Evolutionary conservation across 2,888 invertebrate genomes (phyloP).

Genomic region (Erebia ligea): DNA sequence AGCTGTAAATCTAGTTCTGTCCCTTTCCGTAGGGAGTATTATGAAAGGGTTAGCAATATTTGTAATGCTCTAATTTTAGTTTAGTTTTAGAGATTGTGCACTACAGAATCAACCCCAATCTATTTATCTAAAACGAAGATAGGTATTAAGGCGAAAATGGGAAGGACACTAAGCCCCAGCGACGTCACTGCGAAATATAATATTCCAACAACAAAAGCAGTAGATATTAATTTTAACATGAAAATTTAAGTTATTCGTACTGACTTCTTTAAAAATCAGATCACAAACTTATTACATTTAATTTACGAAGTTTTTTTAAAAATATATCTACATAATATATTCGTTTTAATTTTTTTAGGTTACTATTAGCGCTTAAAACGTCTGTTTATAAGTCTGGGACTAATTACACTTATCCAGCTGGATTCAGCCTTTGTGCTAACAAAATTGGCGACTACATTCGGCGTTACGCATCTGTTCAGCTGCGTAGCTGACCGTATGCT

Average conservation of each 20-base stretch:
- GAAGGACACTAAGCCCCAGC: not conserved
- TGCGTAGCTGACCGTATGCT: too few species aligned
- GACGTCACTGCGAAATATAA: slow-evolving; percentile 54
- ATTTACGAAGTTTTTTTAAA: slow-evolving; percentile 39
- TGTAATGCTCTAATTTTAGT: too few species aligned
- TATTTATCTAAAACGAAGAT: not conserved
- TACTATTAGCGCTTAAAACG: slow-evolving; percentile 53
- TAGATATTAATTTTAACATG: slow-evolving; percentile 65
- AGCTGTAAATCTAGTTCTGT: too few species aligned
- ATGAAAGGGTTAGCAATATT: too few species aligned
- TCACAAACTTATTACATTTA: slow-evolving; percentile 58
- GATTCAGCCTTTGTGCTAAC: too few species aligned
- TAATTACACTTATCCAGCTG: too few species aligned
- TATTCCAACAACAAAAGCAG: slow-evolving; percentile 62
- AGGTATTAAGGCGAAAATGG: not conserved
- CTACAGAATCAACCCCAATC: too few species aligned
- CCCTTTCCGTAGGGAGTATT: too few species aligned
- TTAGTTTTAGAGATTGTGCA: too few species aligned
- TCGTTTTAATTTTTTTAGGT: slow-evolving; percentile 43
- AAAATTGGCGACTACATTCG: too few species aligned
- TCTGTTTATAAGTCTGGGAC: slow-evolving; percentile 44
- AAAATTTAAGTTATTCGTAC: slow-evolving; percentile 67
- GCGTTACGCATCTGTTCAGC: too few species aligned
- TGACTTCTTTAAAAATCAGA: slow-evolving; percentile 69
- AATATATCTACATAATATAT: slow-evolving; percentile 38